Percentiles rank a stretch among this genome's conserved stretches.
These are phyloP conservation scores for Gobiocypris rarus DNA, from an alignment of 2,113 vertebrate genomes.

Conservation along the genomic window DNA sequence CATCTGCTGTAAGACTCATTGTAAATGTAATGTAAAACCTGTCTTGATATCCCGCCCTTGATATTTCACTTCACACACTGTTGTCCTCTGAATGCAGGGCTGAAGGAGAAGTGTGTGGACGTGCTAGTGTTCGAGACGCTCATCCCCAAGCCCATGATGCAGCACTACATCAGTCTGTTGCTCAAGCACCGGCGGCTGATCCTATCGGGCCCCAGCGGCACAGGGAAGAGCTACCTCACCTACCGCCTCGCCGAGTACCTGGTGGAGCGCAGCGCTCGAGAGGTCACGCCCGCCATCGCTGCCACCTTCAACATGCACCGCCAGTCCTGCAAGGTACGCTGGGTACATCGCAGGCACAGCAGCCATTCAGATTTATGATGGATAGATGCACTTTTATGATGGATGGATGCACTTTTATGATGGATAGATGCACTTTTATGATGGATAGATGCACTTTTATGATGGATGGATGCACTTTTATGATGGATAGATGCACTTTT, in stretches of 20 bases:
- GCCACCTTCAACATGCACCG: slow-evolving; percentile 98
- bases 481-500: no score
- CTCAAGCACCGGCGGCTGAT: slow-evolving; percentile 94
- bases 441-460: no score
- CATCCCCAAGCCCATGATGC: slow-evolving; percentile 98
- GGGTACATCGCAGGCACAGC: background rate
- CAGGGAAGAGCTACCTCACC: slow-evolving; percentile 92
- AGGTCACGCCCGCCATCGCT: slow-evolving; percentile 85
- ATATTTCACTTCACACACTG: background rate
- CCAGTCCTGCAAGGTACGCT: slow-evolving; percentile 93
- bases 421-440: no score
- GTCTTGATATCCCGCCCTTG: no score
- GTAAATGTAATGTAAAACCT: background rate
- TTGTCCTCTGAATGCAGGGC: slow-evolving; percentile 74
- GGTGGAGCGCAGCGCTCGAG: slow-evolving; percentile 92
- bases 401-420: no score
- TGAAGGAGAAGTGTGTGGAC: slow-evolving; percentile 97
- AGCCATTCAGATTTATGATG: no score
- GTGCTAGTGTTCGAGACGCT: slow-evolving; percentile 95
- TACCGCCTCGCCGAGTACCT: slow-evolving; percentile 93
- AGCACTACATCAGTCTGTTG: slow-evolving; percentile 95
- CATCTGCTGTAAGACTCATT: background rate
- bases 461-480: no score
- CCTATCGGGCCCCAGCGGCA: slow-evolving; percentile 93
- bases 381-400: no score